These are phyloP conservation scores for Drosophila hydei DNA, from an alignment of 1,140 invertebrate genomes.

Conservation along the genomic window DNA sequence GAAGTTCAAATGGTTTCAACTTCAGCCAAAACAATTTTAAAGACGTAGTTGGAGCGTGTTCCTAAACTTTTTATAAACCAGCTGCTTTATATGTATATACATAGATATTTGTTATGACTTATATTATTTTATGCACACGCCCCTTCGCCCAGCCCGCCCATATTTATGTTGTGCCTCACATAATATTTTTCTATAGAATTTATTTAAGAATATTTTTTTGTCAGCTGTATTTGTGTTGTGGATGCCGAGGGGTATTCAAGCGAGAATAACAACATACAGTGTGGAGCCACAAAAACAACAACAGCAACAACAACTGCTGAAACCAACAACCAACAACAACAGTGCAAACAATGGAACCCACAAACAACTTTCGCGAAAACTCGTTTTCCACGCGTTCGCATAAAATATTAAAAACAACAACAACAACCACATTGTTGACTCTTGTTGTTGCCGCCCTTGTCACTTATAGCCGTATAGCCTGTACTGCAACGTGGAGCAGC, in stretches of 20 bases:
- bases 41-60: too few relatives aligned
- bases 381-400: constrained; percentile 78
- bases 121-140: background rate
- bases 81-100: too few relatives aligned
- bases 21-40: too few relatives aligned
- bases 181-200: constrained; percentile 7
- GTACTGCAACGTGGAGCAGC: constrained; percentile 42
- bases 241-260: constrained; percentile 17
- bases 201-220: constrained; percentile 11
- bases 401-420: constrained; percentile 49
- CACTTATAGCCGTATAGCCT: constrained; percentile 37
- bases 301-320: too few relatives aligned
- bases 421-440: constrained; percentile 9
- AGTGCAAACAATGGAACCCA: constrained; percentile 56
- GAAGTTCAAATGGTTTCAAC: too few relatives aligned
- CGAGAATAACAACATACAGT: constrained; percentile 22
- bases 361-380: constrained; percentile 80
- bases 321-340: constrained; percentile 37
- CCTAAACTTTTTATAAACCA: too few relatives aligned
- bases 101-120: too few relatives aligned
- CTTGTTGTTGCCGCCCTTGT: constrained; percentile 48
- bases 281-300: constrained; percentile 16
- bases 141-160: background rate
- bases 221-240: constrained; percentile 23
- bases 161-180: constrained; percentile 9